Conservation (phyloP, 2,113 vertebrate species). For the Corydoras sp. region DNA sequence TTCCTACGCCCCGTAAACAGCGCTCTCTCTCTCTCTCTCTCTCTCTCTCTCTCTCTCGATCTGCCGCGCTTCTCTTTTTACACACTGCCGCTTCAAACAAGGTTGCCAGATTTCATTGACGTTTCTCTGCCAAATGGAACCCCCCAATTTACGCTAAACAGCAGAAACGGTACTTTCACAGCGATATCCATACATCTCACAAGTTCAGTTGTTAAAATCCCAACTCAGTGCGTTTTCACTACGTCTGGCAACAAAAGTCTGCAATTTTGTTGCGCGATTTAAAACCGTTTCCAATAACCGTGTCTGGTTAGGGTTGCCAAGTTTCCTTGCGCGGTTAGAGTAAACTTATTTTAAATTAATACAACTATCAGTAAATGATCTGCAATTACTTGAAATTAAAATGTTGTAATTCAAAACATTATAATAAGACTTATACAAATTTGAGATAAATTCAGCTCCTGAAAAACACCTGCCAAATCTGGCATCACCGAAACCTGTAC, state of each 20-base stretch:
- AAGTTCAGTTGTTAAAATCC: not conserved
- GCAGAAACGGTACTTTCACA: not conserved
- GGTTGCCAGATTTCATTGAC: constrained; percentile 23
- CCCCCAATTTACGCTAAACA: not conserved
- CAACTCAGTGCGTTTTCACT: not conserved
- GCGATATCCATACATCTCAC: not conserved
- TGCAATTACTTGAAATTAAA: too few species aligned
- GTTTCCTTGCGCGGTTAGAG: too few species aligned
- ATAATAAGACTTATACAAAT: too few species aligned
- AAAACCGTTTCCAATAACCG: not conserved
- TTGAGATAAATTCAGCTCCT: not conserved
- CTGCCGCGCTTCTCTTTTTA: constrained; percentile 9
- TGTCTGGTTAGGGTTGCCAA: too few species aligned
- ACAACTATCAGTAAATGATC: too few species aligned
- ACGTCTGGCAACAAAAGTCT: not conserved
- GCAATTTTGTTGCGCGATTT: not conserved
- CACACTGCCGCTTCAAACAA: constrained; percentile 9
- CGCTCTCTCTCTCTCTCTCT: not conserved
- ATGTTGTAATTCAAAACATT: too few species aligned
- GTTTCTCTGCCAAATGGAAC: not conserved
- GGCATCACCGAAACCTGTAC: not conserved
- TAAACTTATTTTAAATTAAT: too few species aligned
- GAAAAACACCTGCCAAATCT: not conserved
- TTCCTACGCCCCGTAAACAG: not conserved
- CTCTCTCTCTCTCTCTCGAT: not conserved